phyloP scores from a whole-genome alignment of 2,888 invertebrate species.

The Trachelus troglodyta region DNA sequence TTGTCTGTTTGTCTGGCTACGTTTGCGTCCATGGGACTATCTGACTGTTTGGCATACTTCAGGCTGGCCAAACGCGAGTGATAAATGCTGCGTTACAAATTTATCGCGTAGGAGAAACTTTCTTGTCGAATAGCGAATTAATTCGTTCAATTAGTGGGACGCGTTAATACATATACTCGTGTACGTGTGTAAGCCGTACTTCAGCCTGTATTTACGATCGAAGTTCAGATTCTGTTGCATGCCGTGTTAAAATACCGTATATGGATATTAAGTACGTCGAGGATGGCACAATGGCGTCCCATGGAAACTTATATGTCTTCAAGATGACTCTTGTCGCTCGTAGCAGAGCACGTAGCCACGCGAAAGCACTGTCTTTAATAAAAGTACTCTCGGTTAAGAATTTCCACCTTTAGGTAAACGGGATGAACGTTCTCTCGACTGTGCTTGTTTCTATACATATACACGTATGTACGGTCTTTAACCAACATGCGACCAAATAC shows the following conservation, averaged over 20 bases:
- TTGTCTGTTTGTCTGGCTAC: neutral
- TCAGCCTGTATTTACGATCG: neutral
- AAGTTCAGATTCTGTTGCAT: neutral
- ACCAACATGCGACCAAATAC: slow-evolving; percentile 17
- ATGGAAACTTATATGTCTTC: neutral
- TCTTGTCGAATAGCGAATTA: neutral
- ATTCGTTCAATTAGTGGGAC: neutral
- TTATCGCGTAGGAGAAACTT: neutral
- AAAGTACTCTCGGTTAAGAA: neutral
- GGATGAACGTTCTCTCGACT: slow-evolving; percentile 2
- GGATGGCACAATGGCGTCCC: neutral
- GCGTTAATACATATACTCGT: neutral
- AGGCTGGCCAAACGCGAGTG: neutral
- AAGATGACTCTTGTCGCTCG: neutral
- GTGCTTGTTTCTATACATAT: slow-evolving; percentile 3
- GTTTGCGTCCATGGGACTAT: neutral
- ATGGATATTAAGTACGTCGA: neutral
- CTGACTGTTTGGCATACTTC: neutral
- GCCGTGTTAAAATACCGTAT: neutral
- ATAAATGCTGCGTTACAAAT: neutral
- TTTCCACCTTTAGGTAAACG: neutral
- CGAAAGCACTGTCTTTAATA: neutral
- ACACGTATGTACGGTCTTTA: neutral
- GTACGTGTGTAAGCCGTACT: neutral
- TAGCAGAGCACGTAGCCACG: neutral